Conservation (phyloP, 2,113 vertebrate genomes). For the Muntiacus muntjak region DNA sequence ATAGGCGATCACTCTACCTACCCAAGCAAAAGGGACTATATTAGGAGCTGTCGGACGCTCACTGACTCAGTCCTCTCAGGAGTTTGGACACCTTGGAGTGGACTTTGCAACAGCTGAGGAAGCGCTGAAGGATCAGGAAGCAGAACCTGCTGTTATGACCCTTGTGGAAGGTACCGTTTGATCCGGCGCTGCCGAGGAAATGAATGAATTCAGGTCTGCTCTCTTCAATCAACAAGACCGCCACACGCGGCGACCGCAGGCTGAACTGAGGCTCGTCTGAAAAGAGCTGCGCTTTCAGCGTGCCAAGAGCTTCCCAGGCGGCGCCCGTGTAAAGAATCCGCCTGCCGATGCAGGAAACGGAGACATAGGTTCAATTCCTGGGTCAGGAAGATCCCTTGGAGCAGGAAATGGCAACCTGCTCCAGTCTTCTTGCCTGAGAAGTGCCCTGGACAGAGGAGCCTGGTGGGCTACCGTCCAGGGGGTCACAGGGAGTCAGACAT, state of each 20-base stretch:
- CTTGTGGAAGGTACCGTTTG: background rate
- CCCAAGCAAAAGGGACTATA: background rate
- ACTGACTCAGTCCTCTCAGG: background rate
- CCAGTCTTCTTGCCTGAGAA: background rate
- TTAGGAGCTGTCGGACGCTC: background rate
- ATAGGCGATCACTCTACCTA: background rate
- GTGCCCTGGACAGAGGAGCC: background rate
- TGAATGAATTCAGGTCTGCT: background rate
- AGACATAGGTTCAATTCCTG: background rate
- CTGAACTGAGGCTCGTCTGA: background rate
- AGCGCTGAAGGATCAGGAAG: background rate
- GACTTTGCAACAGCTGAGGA: background rate
- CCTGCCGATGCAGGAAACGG: fast-evolving
- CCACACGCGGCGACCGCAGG: fast-evolving
- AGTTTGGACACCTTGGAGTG: background rate
- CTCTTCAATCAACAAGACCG: background rate
- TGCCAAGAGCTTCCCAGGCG: background rate
- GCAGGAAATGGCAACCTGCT: background rate
- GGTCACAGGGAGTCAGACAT: fast-evolving
- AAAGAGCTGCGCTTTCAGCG: background rate
- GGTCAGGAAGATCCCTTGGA: background rate
- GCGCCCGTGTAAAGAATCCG: background rate
- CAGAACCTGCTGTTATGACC: background rate
- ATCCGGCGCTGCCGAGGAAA: background rate
- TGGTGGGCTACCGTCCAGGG: background rate